phyloP scores from a whole-genome alignment of 2,797 vertebrate genomes.

The Gastrophryne carolinensis region DNA sequence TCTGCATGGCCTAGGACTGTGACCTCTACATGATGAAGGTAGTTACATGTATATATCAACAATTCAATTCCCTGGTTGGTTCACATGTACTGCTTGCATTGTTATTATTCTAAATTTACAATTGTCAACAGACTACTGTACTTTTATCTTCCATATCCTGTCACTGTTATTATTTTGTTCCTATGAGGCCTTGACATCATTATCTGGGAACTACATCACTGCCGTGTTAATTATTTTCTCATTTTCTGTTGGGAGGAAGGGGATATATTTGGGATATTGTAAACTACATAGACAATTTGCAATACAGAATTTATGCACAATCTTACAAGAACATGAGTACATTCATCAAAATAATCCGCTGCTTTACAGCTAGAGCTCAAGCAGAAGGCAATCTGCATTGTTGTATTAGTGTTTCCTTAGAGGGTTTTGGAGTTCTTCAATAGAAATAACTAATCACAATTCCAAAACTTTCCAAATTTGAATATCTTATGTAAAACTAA shows the following conservation, averaged over 20 bases:
- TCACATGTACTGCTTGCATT: not conserved
- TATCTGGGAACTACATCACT: not conserved
- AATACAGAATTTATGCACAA: not conserved
- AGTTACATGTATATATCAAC: too few species aligned
- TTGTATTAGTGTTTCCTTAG: not conserved
- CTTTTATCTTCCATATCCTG: not conserved
- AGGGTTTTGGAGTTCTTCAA: too few species aligned
- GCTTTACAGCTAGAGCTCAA: not conserved
- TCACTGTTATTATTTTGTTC: not conserved
- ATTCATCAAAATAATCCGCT: not conserved
- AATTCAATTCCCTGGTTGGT: too few species aligned
- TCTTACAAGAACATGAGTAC: not conserved
- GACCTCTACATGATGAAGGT: too few species aligned
- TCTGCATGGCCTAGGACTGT: too few species aligned
- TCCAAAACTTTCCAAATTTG: too few species aligned
- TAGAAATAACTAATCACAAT: too few species aligned
- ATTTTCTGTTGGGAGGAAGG: not conserved
- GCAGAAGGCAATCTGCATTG: not conserved
- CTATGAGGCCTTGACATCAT: not conserved
- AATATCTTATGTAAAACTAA: too few species aligned
- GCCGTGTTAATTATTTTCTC: constrained; percentile 13
- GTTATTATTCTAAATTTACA: not conserved
- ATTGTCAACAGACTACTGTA: not conserved
- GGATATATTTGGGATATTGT: not conserved
- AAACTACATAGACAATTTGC: not conserved